Evolutionary conservation across 2,113 vertebrate genomes (phyloP).

Genomic region (Blennius ocellaris): DNA sequence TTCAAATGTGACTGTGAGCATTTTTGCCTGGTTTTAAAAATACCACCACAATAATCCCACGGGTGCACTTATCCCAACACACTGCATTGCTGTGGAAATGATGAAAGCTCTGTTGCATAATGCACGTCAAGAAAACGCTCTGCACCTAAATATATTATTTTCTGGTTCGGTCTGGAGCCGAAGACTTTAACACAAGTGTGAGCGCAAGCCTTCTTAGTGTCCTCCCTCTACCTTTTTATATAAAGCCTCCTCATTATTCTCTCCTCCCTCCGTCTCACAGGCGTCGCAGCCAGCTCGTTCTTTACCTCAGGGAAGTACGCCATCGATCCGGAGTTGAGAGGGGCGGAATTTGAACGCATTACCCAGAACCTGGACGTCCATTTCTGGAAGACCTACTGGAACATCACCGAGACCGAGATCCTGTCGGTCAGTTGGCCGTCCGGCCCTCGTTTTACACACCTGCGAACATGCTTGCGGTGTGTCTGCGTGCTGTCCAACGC

Average conservation of each 20-base stretch:
- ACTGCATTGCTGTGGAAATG: too few species aligned
- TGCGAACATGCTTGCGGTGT: not conserved
- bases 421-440: constrained; percentile 82
- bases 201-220: too few species aligned
- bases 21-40: too few species aligned
- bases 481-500: constrained; percentile 2
- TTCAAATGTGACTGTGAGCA: too few species aligned
- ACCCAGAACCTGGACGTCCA: constrained; percentile 92
- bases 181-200: too few species aligned
- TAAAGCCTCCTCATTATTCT: not conserved
- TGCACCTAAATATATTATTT: too few species aligned
- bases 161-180: too few species aligned
- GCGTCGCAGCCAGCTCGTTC: constrained; percentile 90
- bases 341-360: constrained; percentile 90
- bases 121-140: too few species aligned
- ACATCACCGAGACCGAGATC: constrained; percentile 91
- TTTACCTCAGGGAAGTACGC: constrained; percentile 92
- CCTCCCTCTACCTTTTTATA: not conserved
- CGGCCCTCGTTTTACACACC: not conserved
- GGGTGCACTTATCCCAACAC: too few species aligned
- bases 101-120: too few species aligned
- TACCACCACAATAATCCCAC: too few species aligned
- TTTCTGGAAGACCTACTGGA: constrained; percentile 95
- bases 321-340: constrained; percentile 91
- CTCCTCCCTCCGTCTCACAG: constrained; percentile 63